Base-by-base conservation (phyloP, 1,140 invertebrate genomes). In the Venturia canescens region DNA sequence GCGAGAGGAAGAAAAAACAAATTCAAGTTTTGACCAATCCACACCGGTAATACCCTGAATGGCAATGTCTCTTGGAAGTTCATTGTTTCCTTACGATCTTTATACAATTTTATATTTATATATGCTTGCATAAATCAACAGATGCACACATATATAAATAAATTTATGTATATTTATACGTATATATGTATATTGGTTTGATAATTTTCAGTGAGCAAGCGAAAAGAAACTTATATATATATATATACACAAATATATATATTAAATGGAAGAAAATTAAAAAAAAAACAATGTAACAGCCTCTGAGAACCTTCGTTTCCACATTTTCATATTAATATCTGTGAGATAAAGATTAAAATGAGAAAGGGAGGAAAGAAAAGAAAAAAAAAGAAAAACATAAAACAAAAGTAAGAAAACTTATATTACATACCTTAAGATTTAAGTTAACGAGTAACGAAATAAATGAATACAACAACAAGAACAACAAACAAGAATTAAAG, bases 41-140 rank as follows among this genome's bases (percentile, higher is more conserved):
- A 91, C 87, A 91, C 88, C 90, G 91, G 91, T 91, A 91, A 91
- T 92, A 92, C 91, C 91, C 91, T 92, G 88, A 92, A 92, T 92
- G 91, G 91, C 91, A 92, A 70, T 91, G 90, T 92, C 86, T 88
- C 86, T 87, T 86, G 87, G 86, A 86, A 87, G 87, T 83, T 86
- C 81, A 88, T 83, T 79, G 84, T 86, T 87, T 83, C 70, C 83
- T 86, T 85, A 66, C 66, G 63, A 60, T 79, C 57, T 82, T 71
- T 38, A 78, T 74, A 80, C 72, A 63, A 71, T 16, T 31, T 31
- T 6, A 48, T 26, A 50, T 31, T 72, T 76, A 48, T 50, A 57
- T 57, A 57, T 57, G 21, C 21, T 2, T 57, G 21, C 21, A 57
- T 44, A 44, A 9, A 44, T 44, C 13, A 44, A 44, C 5, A 9